These are phyloP conservation scores for Neolamprologus caudopunctatus DNA, from an alignment of 2,113 vertebrate species.

Conservation along the genomic window DNA sequence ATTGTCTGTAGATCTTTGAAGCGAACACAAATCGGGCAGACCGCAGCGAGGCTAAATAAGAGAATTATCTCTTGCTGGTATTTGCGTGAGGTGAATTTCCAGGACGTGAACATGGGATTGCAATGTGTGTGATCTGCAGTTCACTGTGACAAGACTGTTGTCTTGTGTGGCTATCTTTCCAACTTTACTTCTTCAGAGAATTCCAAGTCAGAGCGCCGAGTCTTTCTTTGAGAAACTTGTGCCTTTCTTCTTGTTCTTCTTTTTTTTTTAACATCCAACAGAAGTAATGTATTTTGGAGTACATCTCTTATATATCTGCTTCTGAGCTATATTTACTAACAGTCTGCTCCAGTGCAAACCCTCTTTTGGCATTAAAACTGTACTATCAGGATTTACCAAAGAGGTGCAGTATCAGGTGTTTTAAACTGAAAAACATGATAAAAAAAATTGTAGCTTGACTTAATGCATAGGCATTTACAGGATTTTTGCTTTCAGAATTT, in stretches of 20 bases:
- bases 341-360: neutral
- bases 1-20: slow-evolving; percentile 9
- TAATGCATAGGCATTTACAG: neutral
- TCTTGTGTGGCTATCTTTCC: neutral
- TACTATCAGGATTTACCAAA: neutral
- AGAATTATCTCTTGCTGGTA: slow-evolving; percentile 15
- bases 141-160: neutral
- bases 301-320: neutral
- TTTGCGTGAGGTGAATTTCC: neutral
- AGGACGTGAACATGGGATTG: neutral
- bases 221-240: neutral
- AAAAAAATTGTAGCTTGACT: neutral
- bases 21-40: slow-evolving; percentile 1
- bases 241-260: neutral
- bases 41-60: slow-evolving; percentile 8
- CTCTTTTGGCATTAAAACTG: neutral
- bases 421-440: neutral
- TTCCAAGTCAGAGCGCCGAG: neutral
- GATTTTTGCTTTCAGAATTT: neutral
- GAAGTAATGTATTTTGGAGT: neutral
- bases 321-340: neutral
- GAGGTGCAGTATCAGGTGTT: neutral
- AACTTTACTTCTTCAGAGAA: neutral
- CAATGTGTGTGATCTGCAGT: neutral
- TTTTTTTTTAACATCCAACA: neutral